phyloP scores from a whole-genome alignment of 2,113 vertebrate genomes.

The Columbina picui region DNA sequence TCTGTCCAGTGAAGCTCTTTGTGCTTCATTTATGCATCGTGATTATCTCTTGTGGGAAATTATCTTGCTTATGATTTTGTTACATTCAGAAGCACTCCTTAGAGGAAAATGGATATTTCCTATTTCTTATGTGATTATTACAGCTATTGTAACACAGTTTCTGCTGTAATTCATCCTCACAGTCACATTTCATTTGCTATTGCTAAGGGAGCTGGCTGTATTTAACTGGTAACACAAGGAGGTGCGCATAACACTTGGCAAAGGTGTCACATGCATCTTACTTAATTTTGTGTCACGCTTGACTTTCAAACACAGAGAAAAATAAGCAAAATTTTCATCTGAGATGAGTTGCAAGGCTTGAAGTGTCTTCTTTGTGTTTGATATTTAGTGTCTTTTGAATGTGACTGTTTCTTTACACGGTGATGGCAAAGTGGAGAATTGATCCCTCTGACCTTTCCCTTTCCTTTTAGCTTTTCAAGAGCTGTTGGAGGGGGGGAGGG shows the following conservation, averaged over 20 bases:
- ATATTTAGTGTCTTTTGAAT: neutral
- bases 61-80: neutral
- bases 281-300: neutral
- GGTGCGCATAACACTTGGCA: neutral
- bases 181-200: neutral
- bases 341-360: neutral
- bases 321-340: neutral
- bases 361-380: neutral
- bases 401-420: neutral
- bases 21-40: neutral
- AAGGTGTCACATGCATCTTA: neutral
- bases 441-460: constrained; percentile 27
- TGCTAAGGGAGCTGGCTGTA: neutral
- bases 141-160: neutral
- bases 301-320: neutral
- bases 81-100: neutral
- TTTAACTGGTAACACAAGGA: neutral
- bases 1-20: neutral
- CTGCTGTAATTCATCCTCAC: neutral
- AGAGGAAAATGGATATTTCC: neutral
- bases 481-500: neutral
- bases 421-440: neutral
- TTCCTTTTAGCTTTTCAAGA: neutral
- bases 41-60: neutral
- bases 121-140: neutral